Base-by-base conservation (phyloP, 1,140 invertebrate species). In the Leucophenga varia region DNA sequence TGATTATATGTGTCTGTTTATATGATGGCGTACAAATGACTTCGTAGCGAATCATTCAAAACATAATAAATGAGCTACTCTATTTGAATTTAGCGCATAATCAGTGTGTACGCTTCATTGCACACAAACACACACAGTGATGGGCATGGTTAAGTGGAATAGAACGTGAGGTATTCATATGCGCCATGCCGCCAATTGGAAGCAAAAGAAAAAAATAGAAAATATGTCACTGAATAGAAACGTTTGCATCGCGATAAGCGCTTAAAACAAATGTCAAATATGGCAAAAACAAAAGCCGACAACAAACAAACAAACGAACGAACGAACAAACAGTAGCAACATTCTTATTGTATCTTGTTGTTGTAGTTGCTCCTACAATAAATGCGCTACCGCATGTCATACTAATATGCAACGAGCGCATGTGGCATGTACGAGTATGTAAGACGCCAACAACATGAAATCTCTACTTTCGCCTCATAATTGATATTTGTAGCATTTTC, bases 201-300 rank as follows among this genome's bases (percentile, higher is more conserved):
- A n/a, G n/a, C n/a, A n/a, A n/a, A n/a, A n/a, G n/a, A n/a, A n/a
- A n/a, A n/a, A 38, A 12, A n/a, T 3, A 39, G 40, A 36, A 22
- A 6, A 43, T 22, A 17, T 37, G 35, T 19, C 35, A 36, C 22
- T 3, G 14, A 19, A 17, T 17, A 14, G 31, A 6, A n/a, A 10
- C 13, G 22, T 6, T 34, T 6, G 31, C 52, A 67, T 40, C 56
- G 55, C 58, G 63, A 65, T 65, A 65, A 65, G 63, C 63, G 63
- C 45, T 52, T 67, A 65, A 65, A 65, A 65, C 63, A 65, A 65
- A 67, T 65, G 63, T 65, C 63, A 65, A 57, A 59, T n/a, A n/a
- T n/a, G n/a, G 55, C 61, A 47, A 51, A 31, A n/a, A 42, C 46
- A 43, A 48, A 54, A 54, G 36, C 31, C 6, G 18, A 8, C 35